Base-by-base conservation (phyloP, 2,797 vertebrate genomes). In the Danio tinwini region DNA sequence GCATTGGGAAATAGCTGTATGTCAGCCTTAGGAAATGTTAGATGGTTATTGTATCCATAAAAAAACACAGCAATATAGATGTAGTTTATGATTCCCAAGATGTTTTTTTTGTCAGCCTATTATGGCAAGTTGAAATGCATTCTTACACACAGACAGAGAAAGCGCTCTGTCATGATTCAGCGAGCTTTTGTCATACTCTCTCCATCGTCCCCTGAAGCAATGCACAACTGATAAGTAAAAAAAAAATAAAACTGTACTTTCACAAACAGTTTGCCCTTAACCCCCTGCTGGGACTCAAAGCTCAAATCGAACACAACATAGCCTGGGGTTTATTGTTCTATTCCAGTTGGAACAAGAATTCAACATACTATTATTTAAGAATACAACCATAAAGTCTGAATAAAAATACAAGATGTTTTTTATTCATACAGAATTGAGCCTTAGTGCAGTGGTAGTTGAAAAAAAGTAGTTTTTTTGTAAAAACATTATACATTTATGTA, bases 231-330 rank as follows among this genome's bases (percentile, higher is more conserved):
- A 67, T 70, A 53, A n/a, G 81, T 53, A 74, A 56, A 47, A 19
- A 62, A 49, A 59, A 49, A 59, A 78, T 4, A 52, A 53, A 63
- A 79, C n/a, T 42, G 42, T 17, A 69, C 50, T 75, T 70, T 63
- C 29, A 63, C 56, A 70, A 76, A 65, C 67, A 80, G 63, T 56
- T 70, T 71, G 77, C 65, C 72, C 76, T 79, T 65, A 74, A 74
- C 74, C 44, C 62, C 69, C 74, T 55, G 40, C 71, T 17, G 40
- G 64, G 81, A 74, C 65, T 81, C 65, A 63, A 68, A 76, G 64
- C 77, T 79, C 65, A 83, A 79, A 81, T 49, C 4, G 4, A 68
- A 58, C 68, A 81, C 42, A 68, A 55, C 64, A 77, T 69, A 82
- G 72, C 65, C 61, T 37, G 53, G 49, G 65, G 61, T 80, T 77